Evolutionary conservation across 1,140 invertebrate species (phyloP).

Genomic region (Stratiolaelaps scimitus): DNA sequence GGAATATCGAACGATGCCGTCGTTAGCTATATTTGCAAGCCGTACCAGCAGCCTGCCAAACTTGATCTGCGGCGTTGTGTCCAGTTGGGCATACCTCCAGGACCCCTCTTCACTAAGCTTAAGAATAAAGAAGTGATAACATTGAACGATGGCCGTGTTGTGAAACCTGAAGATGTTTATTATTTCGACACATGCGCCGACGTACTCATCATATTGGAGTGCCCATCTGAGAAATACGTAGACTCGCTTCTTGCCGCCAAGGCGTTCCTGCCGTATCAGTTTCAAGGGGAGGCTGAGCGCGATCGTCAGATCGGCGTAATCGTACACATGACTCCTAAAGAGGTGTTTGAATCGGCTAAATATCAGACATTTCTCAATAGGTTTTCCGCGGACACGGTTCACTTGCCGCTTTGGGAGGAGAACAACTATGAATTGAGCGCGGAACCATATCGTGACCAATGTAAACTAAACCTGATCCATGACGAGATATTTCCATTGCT

Average conservation of each 20-base stretch:
- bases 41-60: slow-evolving; percentile 55
- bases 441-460: slow-evolving; percentile 36
- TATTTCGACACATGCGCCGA: slow-evolving; percentile 55
- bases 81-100: slow-evolving; percentile 60
- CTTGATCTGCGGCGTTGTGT: slow-evolving; percentile 67
- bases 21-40: slow-evolving; percentile 44
- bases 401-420: slow-evolving; percentile 39
- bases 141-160: slow-evolving; percentile 54
- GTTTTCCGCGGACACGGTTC: slow-evolving; percentile 32
- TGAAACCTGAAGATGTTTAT: slow-evolving; percentile 58
- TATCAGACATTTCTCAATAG: slow-evolving; percentile 61
- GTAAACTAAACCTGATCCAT: slow-evolving; percentile 37
- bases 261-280: slow-evolving; percentile 49
- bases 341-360: slow-evolving; percentile 52
- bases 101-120: slow-evolving; percentile 64
- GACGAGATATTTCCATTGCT: slow-evolving; percentile 39
- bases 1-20: slow-evolving; percentile 15
- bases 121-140: slow-evolving; percentile 67
- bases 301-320: slow-evolving; percentile 52
- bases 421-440: slow-evolving; percentile 35
- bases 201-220: slow-evolving; percentile 59
- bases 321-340: slow-evolving; percentile 66
- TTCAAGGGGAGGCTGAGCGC: slow-evolving; percentile 39
- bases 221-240: slow-evolving; percentile 57
- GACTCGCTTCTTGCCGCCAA: slow-evolving; percentile 48